Conservation (phyloP, 92 coral and sea anemone genomes). For the Pocillopora meandrina region DNA sequence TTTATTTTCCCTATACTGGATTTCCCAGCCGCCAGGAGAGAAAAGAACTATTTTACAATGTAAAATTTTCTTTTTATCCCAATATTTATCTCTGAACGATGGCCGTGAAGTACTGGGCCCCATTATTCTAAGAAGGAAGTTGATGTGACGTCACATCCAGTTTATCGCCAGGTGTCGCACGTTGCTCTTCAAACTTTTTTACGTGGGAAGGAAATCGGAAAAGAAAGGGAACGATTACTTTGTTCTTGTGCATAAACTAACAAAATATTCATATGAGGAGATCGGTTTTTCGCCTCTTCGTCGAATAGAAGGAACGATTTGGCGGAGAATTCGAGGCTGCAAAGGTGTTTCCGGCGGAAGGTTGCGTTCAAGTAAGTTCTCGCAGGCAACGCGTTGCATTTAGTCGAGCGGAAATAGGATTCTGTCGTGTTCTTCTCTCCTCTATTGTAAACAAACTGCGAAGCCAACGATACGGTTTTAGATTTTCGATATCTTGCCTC, state of each 20-base stretch:
- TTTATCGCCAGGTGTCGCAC: constrained; percentile 87
- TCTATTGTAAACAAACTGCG: background rate
- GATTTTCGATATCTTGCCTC: background rate
- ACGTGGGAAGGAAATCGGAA: constrained; percentile 31
- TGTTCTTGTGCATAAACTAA: background rate
- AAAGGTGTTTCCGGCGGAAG: constrained; percentile 80
- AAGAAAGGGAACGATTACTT: constrained; percentile 5
- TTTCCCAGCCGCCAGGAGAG: no score
- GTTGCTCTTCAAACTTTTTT: constrained; percentile 52
- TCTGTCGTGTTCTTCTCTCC: background rate
- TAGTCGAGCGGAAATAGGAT: constrained; percentile 38
- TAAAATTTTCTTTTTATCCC: no score
- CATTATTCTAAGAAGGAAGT: constrained; percentile 68
- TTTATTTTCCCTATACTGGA: no score
- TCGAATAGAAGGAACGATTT: constrained; percentile 24
- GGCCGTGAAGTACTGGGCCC: background rate
- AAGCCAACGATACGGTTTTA: background rate
- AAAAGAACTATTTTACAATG: no score
- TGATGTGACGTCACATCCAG: constrained; percentile 89
- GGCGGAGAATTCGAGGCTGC: constrained; percentile 26
- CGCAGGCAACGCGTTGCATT: constrained; percentile 31
- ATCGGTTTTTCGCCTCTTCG: background rate
- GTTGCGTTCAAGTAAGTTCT: constrained; percentile 40
- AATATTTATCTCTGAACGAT: no score
- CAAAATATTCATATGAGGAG: background rate